Base-by-base conservation (phyloP, 2,113 vertebrate species). In the Pontoporia blainvillei region DNA sequence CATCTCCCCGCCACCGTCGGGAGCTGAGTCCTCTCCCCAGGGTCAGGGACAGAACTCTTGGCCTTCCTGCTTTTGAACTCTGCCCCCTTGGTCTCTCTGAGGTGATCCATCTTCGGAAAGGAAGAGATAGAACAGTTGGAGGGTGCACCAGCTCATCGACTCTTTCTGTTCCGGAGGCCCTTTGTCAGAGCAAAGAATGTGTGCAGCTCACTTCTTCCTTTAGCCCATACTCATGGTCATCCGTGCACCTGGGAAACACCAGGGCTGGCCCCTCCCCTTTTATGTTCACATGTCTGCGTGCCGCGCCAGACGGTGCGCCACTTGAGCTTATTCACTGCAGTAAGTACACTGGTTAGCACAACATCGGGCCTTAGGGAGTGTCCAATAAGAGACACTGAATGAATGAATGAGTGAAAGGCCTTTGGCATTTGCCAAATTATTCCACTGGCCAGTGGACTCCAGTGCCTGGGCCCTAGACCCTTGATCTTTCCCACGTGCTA, bases 371-470 rank as follows among this genome's bases (percentile, higher is more conserved):
- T 91, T 61, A 34, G 54, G 11, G 44, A 41, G 27, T 14, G 1
- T 29, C 59, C 64, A 5, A 18, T 7, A 13, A 23, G 29, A 23
- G 52, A 39, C 4, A 20, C 20, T 18, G 75, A 21, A 23, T 13
- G 34, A 76, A 1, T 12, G 62, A 46, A 1, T 15, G 46, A 34
- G 23, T 27, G 49, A 61, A 3, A 57, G 64, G 1, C n/a, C 36
- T 17, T 49, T 20, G 2, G 2, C 20, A 15, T 5, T 5, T 9
- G 46, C 17, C 6, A 17, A 21, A 5, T 1, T 9, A 3, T n/a
- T 31, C 69, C 5, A 2, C 44, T 13, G 15, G 20, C 52, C 25
- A 6, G 3, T 41, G 27, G 41, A 46, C 31, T 49, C 36, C 39
- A 12, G 12, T 25, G 6, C 39, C 25, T 62, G 66, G 41, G 3